Evolutionary conservation across 2,797 vertebrate genomes (phyloP).

Genomic region (Lindbergichthys nudifrons): DNA sequence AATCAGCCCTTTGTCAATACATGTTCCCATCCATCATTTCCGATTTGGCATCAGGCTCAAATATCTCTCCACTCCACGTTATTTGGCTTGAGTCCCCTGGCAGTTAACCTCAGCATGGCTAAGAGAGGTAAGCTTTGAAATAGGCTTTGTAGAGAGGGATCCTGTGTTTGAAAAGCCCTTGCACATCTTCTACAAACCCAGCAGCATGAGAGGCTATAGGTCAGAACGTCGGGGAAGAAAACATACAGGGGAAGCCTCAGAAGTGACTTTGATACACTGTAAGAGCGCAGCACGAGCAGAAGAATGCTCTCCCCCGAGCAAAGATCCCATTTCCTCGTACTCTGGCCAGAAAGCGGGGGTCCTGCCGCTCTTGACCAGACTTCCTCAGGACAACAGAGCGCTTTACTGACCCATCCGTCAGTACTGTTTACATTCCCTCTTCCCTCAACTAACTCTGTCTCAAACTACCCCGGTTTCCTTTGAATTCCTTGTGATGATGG

Average conservation of each 20-base stretch:
- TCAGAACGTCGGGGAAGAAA: constrained; percentile 54
- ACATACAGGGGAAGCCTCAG: constrained; percentile 48
- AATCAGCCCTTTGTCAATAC: constrained; percentile 37
- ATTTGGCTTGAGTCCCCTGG: constrained; percentile 45
- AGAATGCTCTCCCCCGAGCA: constrained; percentile 62
- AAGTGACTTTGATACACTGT: constrained; percentile 75
- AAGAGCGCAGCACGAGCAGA: constrained; percentile 63
- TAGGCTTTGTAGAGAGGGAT: constrained; percentile 34
- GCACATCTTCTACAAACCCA: constrained; percentile 59
- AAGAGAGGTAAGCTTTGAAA: constrained; percentile 49
- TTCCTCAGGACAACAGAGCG: constrained; percentile 69
- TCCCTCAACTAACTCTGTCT: constrained; percentile 44
- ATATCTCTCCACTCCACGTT: constrained; percentile 25
- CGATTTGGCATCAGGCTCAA: constrained; percentile 36
- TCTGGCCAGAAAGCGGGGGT: constrained; percentile 60
- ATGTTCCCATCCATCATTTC: constrained; percentile 46
- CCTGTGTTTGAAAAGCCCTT: constrained; percentile 62
- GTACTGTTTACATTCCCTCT: constrained; percentile 78
- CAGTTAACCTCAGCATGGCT: constrained; percentile 29
- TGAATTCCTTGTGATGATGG: constrained; percentile 63
- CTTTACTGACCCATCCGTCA: constrained; percentile 71
- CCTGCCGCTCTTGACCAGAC: constrained; percentile 66
- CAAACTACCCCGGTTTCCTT: constrained; percentile 54
- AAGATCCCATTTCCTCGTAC: constrained; percentile 70
- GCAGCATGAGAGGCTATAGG: constrained; percentile 51